Percentiles rank a stretch among this genome's conserved stretches.
Evolutionary conservation across 1,140 invertebrate species (phyloP).

Genomic region (Gerris buenoi): DNA sequence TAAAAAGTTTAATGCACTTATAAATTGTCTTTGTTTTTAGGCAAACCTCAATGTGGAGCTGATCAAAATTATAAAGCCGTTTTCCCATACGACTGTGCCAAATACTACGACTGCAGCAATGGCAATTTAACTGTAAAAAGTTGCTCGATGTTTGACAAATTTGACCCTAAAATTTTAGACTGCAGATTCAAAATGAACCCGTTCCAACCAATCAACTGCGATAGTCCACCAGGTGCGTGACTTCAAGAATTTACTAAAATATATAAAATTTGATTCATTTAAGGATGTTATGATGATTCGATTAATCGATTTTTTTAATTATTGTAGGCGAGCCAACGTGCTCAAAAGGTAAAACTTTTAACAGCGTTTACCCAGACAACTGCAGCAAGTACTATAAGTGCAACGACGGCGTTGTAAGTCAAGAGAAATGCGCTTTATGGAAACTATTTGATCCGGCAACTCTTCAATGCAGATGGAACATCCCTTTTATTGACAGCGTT

Average conservation of each 20-base stretch:
- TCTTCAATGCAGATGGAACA: not conserved
- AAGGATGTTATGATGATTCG: too few species aligned
- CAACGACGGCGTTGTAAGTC: not conserved
- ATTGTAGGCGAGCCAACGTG: not conserved
- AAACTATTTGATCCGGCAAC: not conserved
- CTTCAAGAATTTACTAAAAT: too few species aligned
- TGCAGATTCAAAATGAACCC: too few species aligned
- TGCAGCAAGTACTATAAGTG: not conserved
- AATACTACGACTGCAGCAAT: not conserved
- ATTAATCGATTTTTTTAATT: too few species aligned
- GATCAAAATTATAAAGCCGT: not conserved
- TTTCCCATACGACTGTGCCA: not conserved
- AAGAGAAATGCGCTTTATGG: not conserved
- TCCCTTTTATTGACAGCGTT: too few species aligned
- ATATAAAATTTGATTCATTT: too few species aligned
- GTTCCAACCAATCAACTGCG: too few species aligned
- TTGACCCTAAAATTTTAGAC: too few species aligned
- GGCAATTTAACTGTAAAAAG: not conserved
- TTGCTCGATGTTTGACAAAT: too few species aligned
- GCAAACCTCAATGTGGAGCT: not conserved
- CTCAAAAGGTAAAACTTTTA: not conserved
- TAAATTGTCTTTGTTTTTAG: too few species aligned
- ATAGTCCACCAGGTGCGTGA: too few species aligned
- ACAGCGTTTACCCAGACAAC: not conserved
- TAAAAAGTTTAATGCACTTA: too few species aligned